Evolutionary conservation across 1,140 invertebrate species (phyloP), one percentile per base, ranked within the genome.

Genomic region (Pseudomyrmex gracilis): DNA sequence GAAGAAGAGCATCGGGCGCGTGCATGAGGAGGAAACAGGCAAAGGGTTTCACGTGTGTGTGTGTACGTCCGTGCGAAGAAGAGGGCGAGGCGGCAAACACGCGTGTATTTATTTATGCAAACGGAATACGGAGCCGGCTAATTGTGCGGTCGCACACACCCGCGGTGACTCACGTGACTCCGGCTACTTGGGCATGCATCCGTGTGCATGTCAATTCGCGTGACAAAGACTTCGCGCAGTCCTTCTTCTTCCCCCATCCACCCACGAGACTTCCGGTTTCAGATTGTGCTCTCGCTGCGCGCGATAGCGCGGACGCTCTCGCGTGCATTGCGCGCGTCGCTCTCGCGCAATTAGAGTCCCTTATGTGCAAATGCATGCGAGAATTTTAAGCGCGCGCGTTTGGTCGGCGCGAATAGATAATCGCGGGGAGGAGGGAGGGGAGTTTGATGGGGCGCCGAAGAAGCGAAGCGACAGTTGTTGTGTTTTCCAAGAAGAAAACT

Each of bases 21-120:
- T n/a, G 47, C n/a, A 45, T 22, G 61, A 73, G 64, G 49, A 8
- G 12, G 49, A 51, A 13, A 51, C 34, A 34, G n/a, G n/a, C n/a
- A n/a, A n/a, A n/a, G 34, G 34, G 34, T 34, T 34, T 34, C 34
- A 7, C 34, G 24, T 5, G 5, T 5, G 5, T 5, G 34, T 7
- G 34, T 34, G 5, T 34, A 0, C 7, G 34, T 34, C 34, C 34
- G 34, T 34, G 34, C 34, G 34, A 34, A 34, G 34, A 7, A n/a
- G 34, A 47, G 58, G 13, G 66, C 15, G 66, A 55, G 63, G 83
- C 43, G 61, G 84, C 80, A 73, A 77, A 87, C 87, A 86, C 85
- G 84, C 84, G 86, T 83, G 85, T 85, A 90, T 90, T 90, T 91
- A 90, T 92, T 92, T 91, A 92, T 92, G 88, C 88, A 91, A 92